Evolutionary conservation across 2,113 vertebrate species (phyloP).

Genomic region (Natator depressus): DNA sequence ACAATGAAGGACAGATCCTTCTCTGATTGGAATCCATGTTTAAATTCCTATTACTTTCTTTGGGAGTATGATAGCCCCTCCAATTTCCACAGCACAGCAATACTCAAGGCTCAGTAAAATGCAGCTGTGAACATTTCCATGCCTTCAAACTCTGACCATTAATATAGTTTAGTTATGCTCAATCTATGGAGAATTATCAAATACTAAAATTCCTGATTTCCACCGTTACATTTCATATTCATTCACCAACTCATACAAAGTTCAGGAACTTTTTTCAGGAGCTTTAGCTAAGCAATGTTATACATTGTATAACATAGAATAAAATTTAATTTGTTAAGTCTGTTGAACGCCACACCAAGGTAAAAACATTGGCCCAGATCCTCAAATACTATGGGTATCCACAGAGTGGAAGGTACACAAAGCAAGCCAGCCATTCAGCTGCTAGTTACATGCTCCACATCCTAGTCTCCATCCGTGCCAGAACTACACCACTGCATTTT

Average conservation of each 20-base stretch:
- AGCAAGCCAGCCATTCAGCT: neutral
- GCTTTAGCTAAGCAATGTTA: neutral
- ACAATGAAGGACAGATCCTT: neutral
- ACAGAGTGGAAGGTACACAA: neutral
- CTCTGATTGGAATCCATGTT: neutral
- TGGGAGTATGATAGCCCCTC: neutral
- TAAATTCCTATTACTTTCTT: neutral
- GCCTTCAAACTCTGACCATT: neutral
- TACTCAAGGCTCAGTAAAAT: neutral
- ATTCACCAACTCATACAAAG: neutral
- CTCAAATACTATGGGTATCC: neutral
- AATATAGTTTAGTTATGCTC: neutral
- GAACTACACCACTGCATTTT: neutral
- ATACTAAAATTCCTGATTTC: neutral
- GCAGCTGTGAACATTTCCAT: neutral
- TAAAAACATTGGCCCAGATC: neutral
- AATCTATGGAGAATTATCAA: neutral
- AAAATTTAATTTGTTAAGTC: neutral
- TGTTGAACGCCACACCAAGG: neutral
- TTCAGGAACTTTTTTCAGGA: neutral
- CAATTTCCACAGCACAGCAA: neutral
- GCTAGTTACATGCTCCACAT: neutral
- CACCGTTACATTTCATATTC: accelerated
- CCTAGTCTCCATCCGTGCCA: neutral
- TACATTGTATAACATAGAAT: neutral